These are phyloP conservation scores for Natator depressus DNA, from an alignment of 2,113 vertebrate genomes.

Conservation along the genomic window DNA sequence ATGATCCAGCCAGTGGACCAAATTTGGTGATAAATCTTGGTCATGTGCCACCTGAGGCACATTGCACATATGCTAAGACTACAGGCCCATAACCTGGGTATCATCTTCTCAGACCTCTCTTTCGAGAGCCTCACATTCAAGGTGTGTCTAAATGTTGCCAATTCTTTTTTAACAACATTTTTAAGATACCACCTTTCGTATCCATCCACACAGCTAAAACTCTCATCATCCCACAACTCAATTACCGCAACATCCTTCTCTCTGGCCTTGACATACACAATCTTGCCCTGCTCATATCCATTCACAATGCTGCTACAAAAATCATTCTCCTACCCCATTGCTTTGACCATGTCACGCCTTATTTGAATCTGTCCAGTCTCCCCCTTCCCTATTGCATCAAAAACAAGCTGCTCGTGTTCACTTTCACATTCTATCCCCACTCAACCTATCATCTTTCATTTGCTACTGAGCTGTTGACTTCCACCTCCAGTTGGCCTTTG, in stretches of 20 bases:
- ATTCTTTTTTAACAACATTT: neutral
- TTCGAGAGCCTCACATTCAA: neutral
- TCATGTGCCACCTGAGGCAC: too few relatives aligned
- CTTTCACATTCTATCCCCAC: neutral
- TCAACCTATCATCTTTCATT: neutral
- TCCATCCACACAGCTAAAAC: neutral
- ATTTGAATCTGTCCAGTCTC: neutral
- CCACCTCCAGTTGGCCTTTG: neutral
- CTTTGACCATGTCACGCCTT: neutral
- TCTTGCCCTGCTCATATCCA: neutral
- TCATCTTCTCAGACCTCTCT: neutral
- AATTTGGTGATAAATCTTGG: too few relatives aligned
- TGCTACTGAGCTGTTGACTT: neutral
- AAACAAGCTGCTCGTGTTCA: neutral
- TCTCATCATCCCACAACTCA: neutral
- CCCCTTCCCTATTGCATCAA: neutral
- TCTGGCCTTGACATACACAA: neutral
- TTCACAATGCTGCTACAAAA: neutral
- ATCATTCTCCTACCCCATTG: neutral
- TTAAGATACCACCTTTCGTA: neutral
- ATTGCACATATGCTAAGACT: too few relatives aligned
- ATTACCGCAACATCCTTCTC: neutral
- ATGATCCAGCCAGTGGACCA: too few relatives aligned
- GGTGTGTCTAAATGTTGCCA: too few relatives aligned
- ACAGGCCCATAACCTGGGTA: neutral